These are phyloP conservation scores for Epinotia demarniana DNA, from an alignment of 2,888 invertebrate species.

Conservation along the genomic window DNA sequence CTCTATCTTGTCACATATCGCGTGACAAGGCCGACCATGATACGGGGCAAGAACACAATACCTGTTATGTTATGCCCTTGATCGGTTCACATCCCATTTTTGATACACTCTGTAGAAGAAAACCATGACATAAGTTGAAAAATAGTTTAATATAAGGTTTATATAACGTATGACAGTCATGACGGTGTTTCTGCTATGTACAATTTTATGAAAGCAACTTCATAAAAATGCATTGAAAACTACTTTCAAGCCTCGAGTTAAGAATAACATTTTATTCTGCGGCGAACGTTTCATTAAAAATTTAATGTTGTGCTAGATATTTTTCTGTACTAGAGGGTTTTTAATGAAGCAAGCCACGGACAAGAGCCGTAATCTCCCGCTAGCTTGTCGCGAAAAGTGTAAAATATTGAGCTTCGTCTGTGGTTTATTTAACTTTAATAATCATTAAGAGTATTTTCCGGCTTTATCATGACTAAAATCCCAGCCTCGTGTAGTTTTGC, in stretches of 20 bases:
- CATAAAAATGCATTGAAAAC: slow-evolving; percentile 37
- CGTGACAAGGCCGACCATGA: no score
- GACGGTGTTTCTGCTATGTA: not conserved
- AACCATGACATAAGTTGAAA: no score
- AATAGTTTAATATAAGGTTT: no score
- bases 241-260: slow-evolving; percentile 18
- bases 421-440: slow-evolving; percentile 14
- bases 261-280: slow-evolving; percentile 28
- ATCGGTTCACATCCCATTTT: no score
- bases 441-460: not conserved
- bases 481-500: no score
- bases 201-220: not conserved
- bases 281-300: slow-evolving; percentile 54
- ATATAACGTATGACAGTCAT: no score
- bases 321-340: slow-evolving; percentile 52
- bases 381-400: not conserved
- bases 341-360: slow-evolving; percentile 53
- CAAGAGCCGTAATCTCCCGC: slow-evolving; percentile 50
- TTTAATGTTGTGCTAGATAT: slow-evolving; percentile 52
- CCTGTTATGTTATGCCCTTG: no score
- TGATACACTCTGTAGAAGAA: no score
- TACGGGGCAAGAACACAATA: no score
- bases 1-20: no score
- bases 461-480: not conserved
- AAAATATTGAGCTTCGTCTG: slow-evolving; percentile 25